Evolutionary conservation across 1,140 invertebrate species (phyloP), one percentile per base, ranked within the genome.

Genomic region (Cylas formicarius): DNA sequence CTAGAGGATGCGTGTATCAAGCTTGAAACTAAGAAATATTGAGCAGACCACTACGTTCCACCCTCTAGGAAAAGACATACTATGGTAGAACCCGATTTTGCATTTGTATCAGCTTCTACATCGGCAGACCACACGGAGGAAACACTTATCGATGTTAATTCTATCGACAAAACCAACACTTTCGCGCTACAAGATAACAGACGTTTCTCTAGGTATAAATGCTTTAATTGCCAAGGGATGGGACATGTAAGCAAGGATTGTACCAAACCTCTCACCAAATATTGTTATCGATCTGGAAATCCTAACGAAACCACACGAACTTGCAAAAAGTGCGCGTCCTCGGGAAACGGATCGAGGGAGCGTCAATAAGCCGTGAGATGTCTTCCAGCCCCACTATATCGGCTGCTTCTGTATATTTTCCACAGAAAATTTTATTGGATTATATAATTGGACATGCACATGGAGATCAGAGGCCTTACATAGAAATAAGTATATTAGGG

Each of bases 191-290:
- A 8, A 18, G 21, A 41, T 17, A 26, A 22, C 7, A 41, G 18
- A 17, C 9, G 21, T 4, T 10, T 31, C 10, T 10, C n/a, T 6
- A 17, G 20, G 3, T 9, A 28, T 16, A 40, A 4, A n/a, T 47
- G 44, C 20, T 47, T 27, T 27, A 39, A 47, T 23, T 47, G 38
- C 13, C 4, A 13, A 8, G 19, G 11, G 11, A 17, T 5, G 2
- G 44, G 44, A 19, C 44, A 44, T 24, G 7, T 22, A 7, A 22
- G 10, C 19, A 8, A 21, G 4, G 11, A 44, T 26, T 44, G 41
- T 24, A 14, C 13, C n/a, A 5, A 24, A 14, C 32, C 32, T 13
- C 2, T 4, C 19, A 24, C 21, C 29, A 23, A 17, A n/a, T 13
- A 13, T 29, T 3, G 23, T 18, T 42, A n/a, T 32, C 6, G n/a